These are phyloP conservation scores for Clupea harengus DNA, from an alignment of 2,113 vertebrate genomes.

Conservation along the genomic window DNA sequence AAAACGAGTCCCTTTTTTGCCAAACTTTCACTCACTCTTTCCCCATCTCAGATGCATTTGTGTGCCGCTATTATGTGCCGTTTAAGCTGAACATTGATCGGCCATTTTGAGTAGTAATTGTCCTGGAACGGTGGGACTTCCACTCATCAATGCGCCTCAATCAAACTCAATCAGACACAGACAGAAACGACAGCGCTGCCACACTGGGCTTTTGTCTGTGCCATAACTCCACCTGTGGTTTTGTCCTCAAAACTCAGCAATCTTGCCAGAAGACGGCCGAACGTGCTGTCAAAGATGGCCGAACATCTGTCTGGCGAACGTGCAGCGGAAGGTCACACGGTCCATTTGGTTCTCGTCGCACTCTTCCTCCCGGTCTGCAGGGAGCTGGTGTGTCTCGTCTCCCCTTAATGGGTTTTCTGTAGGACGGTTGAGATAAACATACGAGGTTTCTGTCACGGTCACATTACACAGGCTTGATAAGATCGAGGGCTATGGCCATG, in stretches of 20 bases:
- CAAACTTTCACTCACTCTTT: neutral
- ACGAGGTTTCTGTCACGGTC: neutral
- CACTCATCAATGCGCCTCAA: conserved; percentile 18
- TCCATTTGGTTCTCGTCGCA: conserved; percentile 17
- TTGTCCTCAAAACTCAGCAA: neutral
- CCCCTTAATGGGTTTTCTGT: conserved; percentile 31
- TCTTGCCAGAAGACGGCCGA: neutral
- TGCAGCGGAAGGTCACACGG: neutral
- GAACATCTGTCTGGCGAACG: neutral
- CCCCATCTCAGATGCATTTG: conserved; percentile 3
- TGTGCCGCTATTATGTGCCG: neutral
- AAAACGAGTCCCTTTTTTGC: neutral
- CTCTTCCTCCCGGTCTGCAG: neutral
- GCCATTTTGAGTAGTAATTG: conserved; percentile 25
- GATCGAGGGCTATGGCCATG: neutral
- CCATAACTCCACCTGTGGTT: neutral
- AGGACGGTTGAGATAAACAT: conserved; percentile 16
- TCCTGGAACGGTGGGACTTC: conserved; percentile 17
- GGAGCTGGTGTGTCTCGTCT: conserved; percentile 34
- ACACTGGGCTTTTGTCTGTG: conserved; percentile 7
- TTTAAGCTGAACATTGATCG: conserved; percentile 16
- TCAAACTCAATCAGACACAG: conserved; percentile 8
- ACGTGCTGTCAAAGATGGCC: neutral
- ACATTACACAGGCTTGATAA: conserved; percentile 16
- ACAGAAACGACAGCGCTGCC: neutral